Evolutionary conservation across 1,140 invertebrate species (phyloP).

Genomic region (Monochamus saltuarius): DNA sequence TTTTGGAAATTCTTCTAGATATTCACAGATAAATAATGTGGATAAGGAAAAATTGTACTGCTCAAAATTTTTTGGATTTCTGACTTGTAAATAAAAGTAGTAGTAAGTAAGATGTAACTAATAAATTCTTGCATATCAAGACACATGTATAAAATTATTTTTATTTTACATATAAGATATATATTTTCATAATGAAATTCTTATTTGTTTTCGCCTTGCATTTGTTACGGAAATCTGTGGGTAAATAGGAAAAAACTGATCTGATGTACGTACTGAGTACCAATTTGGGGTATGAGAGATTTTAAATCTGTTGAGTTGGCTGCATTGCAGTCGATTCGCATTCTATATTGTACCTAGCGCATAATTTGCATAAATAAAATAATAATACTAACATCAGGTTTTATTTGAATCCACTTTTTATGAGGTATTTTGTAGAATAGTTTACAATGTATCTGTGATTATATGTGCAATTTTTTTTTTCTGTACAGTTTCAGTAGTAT

Average conservation of each 20-base stretch:
- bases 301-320: constrained; percentile 42
- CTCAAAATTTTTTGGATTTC: too few relatives aligned
- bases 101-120: too few relatives aligned
- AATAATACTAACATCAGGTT: constrained; percentile 29
- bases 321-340: constrained; percentile 46
- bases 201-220: not conserved
- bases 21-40: too few relatives aligned
- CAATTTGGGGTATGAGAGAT: constrained; percentile 43
- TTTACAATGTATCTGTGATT: too few relatives aligned
- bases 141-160: too few relatives aligned
- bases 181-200: constrained; percentile 1
- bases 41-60: too few relatives aligned
- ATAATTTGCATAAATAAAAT: constrained; percentile 54
- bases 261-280: constrained; percentile 51
- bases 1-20: too few relatives aligned
- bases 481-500: too few relatives aligned
- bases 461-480: too few relatives aligned
- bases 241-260: constrained; percentile 47
- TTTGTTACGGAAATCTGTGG: constrained; percentile 36
- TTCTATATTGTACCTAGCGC: constrained; percentile 53
- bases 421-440: not conserved
- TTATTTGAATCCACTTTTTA: not conserved
- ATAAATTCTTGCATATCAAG: too few relatives aligned
- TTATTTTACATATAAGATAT: not conserved
- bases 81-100: too few relatives aligned